Percentiles rank a stretch among this genome's conserved stretches.
These are phyloP conservation scores for Hyles euphorbiae DNA, from an alignment of 1,140 invertebrate species.

Conservation along the genomic window DNA sequence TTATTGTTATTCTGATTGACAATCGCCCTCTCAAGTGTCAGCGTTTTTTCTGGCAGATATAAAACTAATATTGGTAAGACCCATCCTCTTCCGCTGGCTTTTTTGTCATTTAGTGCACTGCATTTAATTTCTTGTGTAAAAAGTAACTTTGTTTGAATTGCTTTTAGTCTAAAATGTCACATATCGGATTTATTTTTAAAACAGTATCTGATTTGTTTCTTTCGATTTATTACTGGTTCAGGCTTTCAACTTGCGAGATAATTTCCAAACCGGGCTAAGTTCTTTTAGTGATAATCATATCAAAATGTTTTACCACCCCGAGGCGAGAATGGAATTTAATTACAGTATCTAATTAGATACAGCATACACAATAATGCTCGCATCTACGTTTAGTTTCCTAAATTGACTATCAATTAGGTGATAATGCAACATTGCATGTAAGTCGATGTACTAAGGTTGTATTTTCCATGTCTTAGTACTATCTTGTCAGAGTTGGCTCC, in stretches of 20 bases:
- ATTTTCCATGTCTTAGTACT: conserved; percentile 11
- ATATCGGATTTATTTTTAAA: conserved; percentile 31
- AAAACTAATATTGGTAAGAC: conserved; percentile 74
- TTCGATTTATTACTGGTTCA: conserved; percentile 4
- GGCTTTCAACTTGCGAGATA: conserved; percentile 3
- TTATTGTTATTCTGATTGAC: conserved; percentile 69
- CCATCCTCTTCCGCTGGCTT: conserved; percentile 68
- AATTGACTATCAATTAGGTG: conserved; percentile 20
- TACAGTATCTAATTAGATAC: conserved; percentile 65
- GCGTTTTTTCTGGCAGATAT: conserved; percentile 67
- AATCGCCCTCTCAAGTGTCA: conserved; percentile 65
- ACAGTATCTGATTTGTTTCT: neutral
- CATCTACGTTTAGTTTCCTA: conserved; percentile 43
- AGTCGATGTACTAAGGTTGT: conserved; percentile 17
- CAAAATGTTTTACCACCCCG: conserved; percentile 51
- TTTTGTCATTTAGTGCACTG: conserved; percentile 55
- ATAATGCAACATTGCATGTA: conserved; percentile 5
- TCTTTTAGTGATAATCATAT: conserved; percentile 37
- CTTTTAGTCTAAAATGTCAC: conserved; percentile 39
- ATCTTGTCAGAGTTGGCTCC: conserved; percentile 15
- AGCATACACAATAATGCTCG: conserved; percentile 55
- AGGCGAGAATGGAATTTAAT: conserved; percentile 52
- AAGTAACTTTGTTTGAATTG: conserved; percentile 53
- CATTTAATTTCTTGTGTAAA: conserved; percentile 46
- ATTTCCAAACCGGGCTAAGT: conserved; percentile 13